phyloP scores from a whole-genome alignment of 2,888 invertebrate genomes.

The Drepana falcataria region DNA sequence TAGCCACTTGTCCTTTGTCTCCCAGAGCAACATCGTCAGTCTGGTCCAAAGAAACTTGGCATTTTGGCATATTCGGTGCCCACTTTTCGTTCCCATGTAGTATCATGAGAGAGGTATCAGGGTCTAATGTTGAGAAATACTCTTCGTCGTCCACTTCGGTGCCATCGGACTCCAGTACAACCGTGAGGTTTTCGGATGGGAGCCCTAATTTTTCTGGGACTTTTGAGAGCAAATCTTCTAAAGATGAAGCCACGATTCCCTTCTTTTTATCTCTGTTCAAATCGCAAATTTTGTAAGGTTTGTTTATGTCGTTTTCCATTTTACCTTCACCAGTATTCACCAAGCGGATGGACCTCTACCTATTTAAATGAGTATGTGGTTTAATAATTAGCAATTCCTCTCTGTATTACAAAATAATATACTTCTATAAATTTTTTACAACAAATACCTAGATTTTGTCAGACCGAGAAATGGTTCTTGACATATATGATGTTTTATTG shows the following conservation, averaged over 20 bases:
- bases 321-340: constrained; percentile 8
- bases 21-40: constrained; percentile 75
- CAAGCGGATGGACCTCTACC: neutral
- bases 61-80: constrained; percentile 81
- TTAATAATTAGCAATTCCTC: neutral
- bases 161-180: constrained; percentile 94
- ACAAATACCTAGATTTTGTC: too few species aligned
- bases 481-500: too few species aligned
- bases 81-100: constrained; percentile 87
- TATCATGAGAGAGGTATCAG: constrained; percentile 91
- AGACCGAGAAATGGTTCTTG: too few species aligned
- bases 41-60: constrained; percentile 80
- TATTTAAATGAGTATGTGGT: too few species aligned
- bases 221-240: constrained; percentile 87
- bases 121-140: constrained; percentile 93
- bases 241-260: constrained; percentile 88
- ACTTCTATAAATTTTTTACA: too few species aligned
- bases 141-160: constrained; percentile 98
- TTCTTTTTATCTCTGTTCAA: constrained; percentile 88
- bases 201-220: constrained; percentile 86
- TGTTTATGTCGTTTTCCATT: constrained; percentile 80
- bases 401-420: neutral
- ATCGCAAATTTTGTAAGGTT: constrained; percentile 89
- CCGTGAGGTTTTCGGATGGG: constrained; percentile 82
- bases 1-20: constrained; percentile 82